phyloP scores from a whole-genome alignment of 2,797 vertebrate genomes.

The Allobates femoralis region DNA sequence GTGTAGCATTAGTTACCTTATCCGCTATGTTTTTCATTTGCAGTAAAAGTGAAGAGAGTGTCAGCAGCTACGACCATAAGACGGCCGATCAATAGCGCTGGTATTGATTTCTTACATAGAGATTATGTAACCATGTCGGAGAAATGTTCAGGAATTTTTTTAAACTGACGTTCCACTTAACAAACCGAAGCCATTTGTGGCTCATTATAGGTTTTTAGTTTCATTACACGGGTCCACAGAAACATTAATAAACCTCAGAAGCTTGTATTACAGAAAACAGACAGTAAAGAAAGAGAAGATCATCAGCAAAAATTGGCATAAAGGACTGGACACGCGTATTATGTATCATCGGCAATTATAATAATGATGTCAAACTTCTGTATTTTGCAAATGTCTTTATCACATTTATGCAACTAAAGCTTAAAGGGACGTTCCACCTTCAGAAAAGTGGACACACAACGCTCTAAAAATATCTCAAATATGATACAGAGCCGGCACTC shows the following conservation, averaged over 20 bases:
- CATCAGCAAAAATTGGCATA: slow-evolving; percentile 11
- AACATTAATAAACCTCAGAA: slow-evolving; percentile 20
- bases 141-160: slow-evolving; percentile 28
- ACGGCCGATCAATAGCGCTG: slow-evolving; percentile 14
- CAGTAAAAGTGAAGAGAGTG: not conserved
- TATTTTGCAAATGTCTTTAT: not conserved
- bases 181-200: slow-evolving; percentile 24
- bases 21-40: not conserved
- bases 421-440: no score
- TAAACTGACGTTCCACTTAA: slow-evolving; percentile 31
- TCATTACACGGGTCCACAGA: slow-evolving; percentile 18
- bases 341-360: slow-evolving; percentile 17
- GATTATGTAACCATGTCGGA: slow-evolving; percentile 34
- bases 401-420: no score
- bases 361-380: not conserved
- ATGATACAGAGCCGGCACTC: no score
- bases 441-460: no score
- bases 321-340: not conserved
- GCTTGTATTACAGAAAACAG: slow-evolving; percentile 16
- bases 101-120: slow-evolving; percentile 28
- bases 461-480: no score
- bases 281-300: not conserved
- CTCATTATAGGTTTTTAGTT: slow-evolving; percentile 37
- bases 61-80: not conserved
- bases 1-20: slow-evolving; percentile 1